Base-by-base conservation (phyloP, 2,888 invertebrate species). In the Danaus chrysippus region DNA sequence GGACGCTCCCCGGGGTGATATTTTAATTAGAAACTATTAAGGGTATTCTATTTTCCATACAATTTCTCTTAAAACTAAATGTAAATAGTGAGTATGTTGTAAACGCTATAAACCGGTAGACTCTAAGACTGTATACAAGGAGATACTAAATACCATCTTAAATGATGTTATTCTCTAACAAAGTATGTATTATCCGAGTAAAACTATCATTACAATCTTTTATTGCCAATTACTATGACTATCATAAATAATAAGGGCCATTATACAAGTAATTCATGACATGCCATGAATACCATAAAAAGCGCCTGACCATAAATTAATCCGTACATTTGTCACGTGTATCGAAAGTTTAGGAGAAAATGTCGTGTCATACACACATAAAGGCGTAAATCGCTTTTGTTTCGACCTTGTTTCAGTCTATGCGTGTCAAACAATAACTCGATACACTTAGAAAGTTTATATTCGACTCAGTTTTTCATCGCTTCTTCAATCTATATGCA, bases 1-100 rank as follows among this genome's bases (percentile, higher is more conserved):
- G 67, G 58, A 65, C 61, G 58, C 61, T 67, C 69, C 63, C 62
- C 13, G 43, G 70, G 63, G 67, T 58, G 58, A 10, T 57, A 61
- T 60, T 60, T 60, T 61, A 59, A 49, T 49, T 49, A 49, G 17
- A 17, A 49, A 17, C 0, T 49, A 10, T 10, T 34, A 34, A 34
- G 23, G 23, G 23, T 34, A 34, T 34, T 34, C 8, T 34, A 34
- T 34, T 34, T 34, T 34, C 23, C 3, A 1, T 34, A 34, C 23
- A 34, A 34, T 34, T 2, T 34, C 23, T 34, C 23, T 34, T 8
- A 34, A 34, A 34, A 34, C 23, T 34, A 5, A 23, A 34, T 34
- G 23, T 34, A 34, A 8, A 8, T 6, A 34, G 23, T 34, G 23
- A 34, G 23, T 23, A 23, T 5, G 6, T 8, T 34, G 23, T 34